Percentiles rank a stretch among this genome's conserved stretches.
phyloP scores from a whole-genome alignment of 1,140 invertebrate genomes.

The Drosophila seguyi region DNA sequence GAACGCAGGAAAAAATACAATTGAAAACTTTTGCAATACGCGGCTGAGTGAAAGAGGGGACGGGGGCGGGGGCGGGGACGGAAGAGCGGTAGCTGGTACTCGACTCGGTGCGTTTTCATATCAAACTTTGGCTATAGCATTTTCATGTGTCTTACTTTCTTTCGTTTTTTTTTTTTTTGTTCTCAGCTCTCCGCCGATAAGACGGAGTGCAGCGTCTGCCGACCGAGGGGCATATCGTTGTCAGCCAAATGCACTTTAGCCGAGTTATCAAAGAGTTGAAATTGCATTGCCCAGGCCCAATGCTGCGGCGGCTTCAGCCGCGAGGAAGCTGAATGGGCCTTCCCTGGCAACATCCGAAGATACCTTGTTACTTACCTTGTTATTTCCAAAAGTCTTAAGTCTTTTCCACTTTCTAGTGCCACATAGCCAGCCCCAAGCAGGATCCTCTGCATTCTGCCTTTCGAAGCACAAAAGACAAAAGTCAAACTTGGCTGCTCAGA shows the following conservation, averaged over 20 bases:
- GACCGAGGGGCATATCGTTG: slow-evolving; percentile 34
- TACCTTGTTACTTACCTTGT: no score
- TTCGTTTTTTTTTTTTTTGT: slow-evolving; percentile 6
- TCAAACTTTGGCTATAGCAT: slow-evolving; percentile 83
- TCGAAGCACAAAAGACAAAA: slow-evolving; percentile 67
- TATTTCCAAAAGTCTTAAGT: no score
- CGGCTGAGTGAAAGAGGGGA: slow-evolving; percentile 19
- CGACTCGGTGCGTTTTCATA: slow-evolving; percentile 71
- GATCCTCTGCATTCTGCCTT: slow-evolving; percentile 1
- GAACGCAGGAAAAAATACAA: slow-evolving; percentile 65
- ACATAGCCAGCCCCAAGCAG: neutral
- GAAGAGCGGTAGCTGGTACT: slow-evolving; percentile 6
- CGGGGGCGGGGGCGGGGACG: no score
- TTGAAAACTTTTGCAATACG: slow-evolving; percentile 82
- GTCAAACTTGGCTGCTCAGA: slow-evolving; percentile 75
- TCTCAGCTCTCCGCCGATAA: slow-evolving; percentile 54
- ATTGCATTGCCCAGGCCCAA: slow-evolving; percentile 73
- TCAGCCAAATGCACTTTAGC: slow-evolving; percentile 79
- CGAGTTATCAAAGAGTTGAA: slow-evolving; percentile 83
- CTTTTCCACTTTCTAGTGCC: neutral
- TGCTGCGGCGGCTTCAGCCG: slow-evolving; percentile 24
- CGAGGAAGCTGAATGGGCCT: slow-evolving; percentile 18
- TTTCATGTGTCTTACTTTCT: slow-evolving; percentile 79
- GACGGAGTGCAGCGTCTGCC: slow-evolving; percentile 2
- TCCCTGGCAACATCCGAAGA: slow-evolving; percentile 56